These are phyloP conservation scores for Sterrhoptilus dennistouni DNA, from an alignment of 2,113 vertebrate species.

Conservation along the genomic window DNA sequence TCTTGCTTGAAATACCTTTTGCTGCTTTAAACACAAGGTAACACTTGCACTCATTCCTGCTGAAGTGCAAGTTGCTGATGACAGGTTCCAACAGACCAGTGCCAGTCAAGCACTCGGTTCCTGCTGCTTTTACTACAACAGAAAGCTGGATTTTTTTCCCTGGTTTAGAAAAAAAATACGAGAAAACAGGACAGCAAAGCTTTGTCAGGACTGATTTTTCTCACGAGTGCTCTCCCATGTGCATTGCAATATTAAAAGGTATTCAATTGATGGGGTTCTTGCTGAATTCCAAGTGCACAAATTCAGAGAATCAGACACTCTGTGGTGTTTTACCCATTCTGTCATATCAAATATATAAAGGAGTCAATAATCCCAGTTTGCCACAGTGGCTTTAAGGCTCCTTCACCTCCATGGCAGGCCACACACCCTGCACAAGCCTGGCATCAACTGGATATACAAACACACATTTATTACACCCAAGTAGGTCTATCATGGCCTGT, in stretches of 20 bases:
- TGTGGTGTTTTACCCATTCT: background rate
- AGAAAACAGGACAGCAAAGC: background rate
- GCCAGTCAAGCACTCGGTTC: background rate
- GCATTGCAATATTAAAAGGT: background rate
- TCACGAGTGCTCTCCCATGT: fast-evolving
- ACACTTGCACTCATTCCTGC: background rate
- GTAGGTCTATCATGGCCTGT: background rate
- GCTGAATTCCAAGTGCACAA: background rate
- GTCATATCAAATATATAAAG: fast-evolving
- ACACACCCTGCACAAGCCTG: background rate
- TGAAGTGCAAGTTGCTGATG: fast-evolving
- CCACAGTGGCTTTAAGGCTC: background rate
- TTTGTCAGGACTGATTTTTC: background rate
- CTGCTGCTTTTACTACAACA: background rate
- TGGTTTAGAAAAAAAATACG: background rate
- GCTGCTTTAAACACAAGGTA: background rate
- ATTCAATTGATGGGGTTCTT: background rate
- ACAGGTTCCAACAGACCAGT: background rate
- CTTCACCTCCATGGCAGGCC: background rate
- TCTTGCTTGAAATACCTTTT: background rate
- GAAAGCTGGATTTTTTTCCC: background rate
- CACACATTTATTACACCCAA: background rate
- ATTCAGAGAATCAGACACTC: background rate
- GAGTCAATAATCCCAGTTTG: background rate
- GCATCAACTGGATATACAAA: background rate